Evolutionary conservation across 2,113 vertebrate species (phyloP), one percentile per base, ranked within the genome.

Genomic region (Telmatochromis sp.): DNA sequence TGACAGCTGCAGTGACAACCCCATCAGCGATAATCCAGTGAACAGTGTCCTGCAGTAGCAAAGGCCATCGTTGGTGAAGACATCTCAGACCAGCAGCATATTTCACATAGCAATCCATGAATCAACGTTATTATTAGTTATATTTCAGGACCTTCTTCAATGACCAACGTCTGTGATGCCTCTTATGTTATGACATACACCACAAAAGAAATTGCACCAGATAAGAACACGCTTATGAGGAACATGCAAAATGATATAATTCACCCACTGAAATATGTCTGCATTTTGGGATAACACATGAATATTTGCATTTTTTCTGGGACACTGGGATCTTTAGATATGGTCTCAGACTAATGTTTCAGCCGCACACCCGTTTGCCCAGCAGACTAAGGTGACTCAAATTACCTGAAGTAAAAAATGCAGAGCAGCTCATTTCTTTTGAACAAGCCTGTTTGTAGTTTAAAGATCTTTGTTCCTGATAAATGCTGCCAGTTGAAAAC

Each of bases 1-100:
- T 92, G 94, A 92, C 92, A 89, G 90, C 85, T 90, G 84, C 86
- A 87, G 88, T 92, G 95, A 95, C 93, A 95, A 93, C 88, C 89
- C 89, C 87, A 91, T 95, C 94, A 94, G 88, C 87, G 82, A 89
- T 92, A 93, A 95, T 87, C 91, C 92, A 92, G 88, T 88, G 92
- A 93, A 81, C 84, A 87, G 87, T 63, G 89, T 91, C 83, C 84
- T 87, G 83, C 86, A 58, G 85, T 42, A 90, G 80, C 90, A 94
- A 93, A 87, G 92, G 81, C 91, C 85, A 90, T 87, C n/a, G 26
- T 33, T 87, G 88, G 80, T 81, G 79, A 92, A 93, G 88, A 92
- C 75, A 49, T 89, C 81, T 83, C 89, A 81, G 85, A 89, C 65
- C 86, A 87, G 87, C 63, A 75, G 82, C 85, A 89, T 86, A 89